phyloP scores from a whole-genome alignment of 2,888 invertebrate species.

The Caenorhabditis japonica region DNA sequence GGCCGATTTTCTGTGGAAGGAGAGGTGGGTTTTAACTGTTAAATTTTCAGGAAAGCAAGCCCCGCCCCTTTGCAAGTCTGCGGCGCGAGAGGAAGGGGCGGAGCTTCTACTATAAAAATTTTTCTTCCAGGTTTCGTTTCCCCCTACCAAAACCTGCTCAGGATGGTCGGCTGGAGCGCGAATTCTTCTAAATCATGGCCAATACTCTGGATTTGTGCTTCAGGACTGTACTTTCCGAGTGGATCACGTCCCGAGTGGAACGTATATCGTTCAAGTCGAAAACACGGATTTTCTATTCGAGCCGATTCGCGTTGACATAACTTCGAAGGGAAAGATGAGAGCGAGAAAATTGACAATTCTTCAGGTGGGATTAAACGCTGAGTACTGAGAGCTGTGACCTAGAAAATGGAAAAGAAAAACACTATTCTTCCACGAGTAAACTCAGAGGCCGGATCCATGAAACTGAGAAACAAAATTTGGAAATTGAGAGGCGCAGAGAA shows the following conservation, averaged over 20 bases:
- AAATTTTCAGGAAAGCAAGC: no score
- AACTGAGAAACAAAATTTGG: no score
- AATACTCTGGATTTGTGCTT: conserved; percentile 79
- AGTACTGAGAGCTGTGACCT: no score
- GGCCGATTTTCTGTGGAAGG: conserved; percentile 46
- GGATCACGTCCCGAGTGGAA: conserved; percentile 88
- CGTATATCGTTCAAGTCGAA: conserved; percentile 88
- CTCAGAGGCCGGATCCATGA: not conserved
- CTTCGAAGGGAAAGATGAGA: conserved; percentile 94
- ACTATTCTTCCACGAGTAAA: not conserved
- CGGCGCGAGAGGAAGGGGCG: no score
- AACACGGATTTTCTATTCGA: conserved; percentile 93
- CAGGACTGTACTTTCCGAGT: conserved; percentile 92
- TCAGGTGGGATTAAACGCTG: conserved; percentile 83
- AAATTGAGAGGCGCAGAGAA: no score
- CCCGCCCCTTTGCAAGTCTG: no score
- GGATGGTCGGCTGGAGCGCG: conserved; percentile 69
- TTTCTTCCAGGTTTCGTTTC: conserved; percentile 67
- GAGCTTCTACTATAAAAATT: no score
- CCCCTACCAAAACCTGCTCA: conserved; percentile 45
- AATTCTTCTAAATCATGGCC: conserved; percentile 75
- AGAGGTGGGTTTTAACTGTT: conserved; percentile 21
- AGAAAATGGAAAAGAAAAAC: not conserved
- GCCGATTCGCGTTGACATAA: conserved; percentile 94
- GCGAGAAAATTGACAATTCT: conserved; percentile 94